Evolutionary conservation across 2,113 vertebrate genomes (phyloP).

Genomic region (Tachysurus vachellii): DNA sequence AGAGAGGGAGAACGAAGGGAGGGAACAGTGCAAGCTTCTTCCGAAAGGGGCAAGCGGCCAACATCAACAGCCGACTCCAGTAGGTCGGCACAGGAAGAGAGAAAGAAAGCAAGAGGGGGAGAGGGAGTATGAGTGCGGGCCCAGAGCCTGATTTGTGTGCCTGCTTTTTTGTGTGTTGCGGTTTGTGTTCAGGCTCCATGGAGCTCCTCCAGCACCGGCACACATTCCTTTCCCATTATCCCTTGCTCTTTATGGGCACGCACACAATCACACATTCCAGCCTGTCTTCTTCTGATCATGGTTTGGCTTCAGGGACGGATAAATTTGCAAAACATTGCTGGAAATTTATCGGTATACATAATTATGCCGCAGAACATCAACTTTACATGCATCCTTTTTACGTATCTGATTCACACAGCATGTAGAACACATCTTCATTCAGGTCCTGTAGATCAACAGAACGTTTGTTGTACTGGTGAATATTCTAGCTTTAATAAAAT

Average conservation of each 20-base stretch:
- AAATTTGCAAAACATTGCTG: slow-evolving; percentile 6
- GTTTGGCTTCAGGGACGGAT: slow-evolving; percentile 25
- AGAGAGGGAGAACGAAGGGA: slow-evolving; percentile 35
- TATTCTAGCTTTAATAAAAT: neutral
- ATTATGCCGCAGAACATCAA: neutral
- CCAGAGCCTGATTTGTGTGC: slow-evolving; percentile 84
- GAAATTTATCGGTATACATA: neutral
- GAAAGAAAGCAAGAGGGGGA: slow-evolving; percentile 52
- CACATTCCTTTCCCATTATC: slow-evolving; percentile 73
- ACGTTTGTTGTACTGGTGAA: neutral
- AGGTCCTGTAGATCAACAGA: neutral
- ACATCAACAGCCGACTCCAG: slow-evolving; percentile 92
- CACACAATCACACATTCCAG: slow-evolving; percentile 41
- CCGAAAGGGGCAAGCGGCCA: slow-evolving; percentile 81
- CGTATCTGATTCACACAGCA: neutral
- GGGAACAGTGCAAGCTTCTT: slow-evolving; percentile 68
- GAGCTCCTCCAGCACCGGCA: slow-evolving; percentile 68
- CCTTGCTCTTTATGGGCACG: slow-evolving; percentile 70
- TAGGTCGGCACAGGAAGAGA: slow-evolving; percentile 93
- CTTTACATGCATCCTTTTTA: neutral
- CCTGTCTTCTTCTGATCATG: slow-evolving; percentile 58
- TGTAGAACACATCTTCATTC: neutral
- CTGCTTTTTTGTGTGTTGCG: slow-evolving; percentile 74
- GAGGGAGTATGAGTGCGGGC: slow-evolving; percentile 43
- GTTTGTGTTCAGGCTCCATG: slow-evolving; percentile 76